phyloP scores from a whole-genome alignment of 2,113 vertebrate genomes.

The Xenus cinereus region DNA sequence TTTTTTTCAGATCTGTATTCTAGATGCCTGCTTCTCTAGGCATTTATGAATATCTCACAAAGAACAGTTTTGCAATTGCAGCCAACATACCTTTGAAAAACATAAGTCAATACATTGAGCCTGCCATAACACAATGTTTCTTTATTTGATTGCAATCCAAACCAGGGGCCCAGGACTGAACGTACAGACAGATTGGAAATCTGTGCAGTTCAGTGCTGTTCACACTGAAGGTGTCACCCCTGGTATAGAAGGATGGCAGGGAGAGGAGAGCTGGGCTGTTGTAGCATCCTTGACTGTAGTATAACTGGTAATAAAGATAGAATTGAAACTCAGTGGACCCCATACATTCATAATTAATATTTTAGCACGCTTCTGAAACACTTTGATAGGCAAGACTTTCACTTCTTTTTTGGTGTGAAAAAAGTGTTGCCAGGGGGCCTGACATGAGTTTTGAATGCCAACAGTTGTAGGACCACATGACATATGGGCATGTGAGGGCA shows the following conservation, averaged over 20 bases:
- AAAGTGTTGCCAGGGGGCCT: not conserved
- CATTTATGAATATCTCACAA: not conserved
- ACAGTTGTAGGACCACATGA: fast-evolving
- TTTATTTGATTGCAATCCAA: not conserved
- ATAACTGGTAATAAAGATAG: not conserved
- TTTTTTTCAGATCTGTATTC: not conserved
- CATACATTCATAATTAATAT: not conserved
- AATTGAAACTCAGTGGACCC: not conserved
- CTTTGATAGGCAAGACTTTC: not conserved
- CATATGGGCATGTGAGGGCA: fast-evolving
- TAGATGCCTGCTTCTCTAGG: not conserved
- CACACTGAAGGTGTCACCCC: not conserved
- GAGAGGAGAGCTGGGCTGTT: not conserved
- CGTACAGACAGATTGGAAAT: not conserved
- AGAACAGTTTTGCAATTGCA: not conserved
- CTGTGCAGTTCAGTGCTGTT: not conserved
- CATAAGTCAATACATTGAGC: not conserved
- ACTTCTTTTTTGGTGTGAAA: not conserved
- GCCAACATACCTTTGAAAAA: not conserved
- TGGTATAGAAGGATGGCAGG: not conserved
- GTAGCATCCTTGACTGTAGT: not conserved
- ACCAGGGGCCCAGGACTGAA: not conserved
- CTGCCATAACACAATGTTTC: not conserved
- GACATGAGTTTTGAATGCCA: not conserved
- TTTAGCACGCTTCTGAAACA: not conserved